Evolutionary conservation across 2,113 vertebrate species (phyloP).

Genomic region (Danionella cerebrum): DNA sequence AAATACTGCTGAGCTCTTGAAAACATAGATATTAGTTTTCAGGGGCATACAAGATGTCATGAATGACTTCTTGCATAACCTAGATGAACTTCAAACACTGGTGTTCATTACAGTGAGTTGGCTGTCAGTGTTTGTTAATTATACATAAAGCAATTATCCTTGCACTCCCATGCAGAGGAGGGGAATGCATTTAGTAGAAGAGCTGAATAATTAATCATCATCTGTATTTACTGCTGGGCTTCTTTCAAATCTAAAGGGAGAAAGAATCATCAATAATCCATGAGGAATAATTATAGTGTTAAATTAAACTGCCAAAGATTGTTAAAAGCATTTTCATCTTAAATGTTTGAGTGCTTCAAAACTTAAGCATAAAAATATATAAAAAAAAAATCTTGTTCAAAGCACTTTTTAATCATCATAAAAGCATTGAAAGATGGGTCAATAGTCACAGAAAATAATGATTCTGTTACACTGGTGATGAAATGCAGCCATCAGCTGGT

Average conservation of each 20-base stretch:
- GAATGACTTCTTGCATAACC: background rate
- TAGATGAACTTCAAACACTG: background rate
- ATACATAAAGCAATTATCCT: background rate
- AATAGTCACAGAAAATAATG: background rate
- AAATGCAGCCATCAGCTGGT: conserved; percentile 2
- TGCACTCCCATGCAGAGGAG: background rate
- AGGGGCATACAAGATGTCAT: background rate
- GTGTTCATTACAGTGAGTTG: background rate
- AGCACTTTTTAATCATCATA: background rate
- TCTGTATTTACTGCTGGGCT: conserved; percentile 1
- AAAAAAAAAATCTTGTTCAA: background rate
- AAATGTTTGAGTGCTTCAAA: background rate
- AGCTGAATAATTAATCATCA: conserved; percentile 26
- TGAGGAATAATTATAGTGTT: background rate
- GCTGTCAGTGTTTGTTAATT: background rate
- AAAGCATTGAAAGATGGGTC: background rate
- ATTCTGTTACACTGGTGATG: conserved; percentile 21
- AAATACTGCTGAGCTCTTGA: background rate
- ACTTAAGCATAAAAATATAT: background rate
- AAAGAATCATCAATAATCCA: background rate
- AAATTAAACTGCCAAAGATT: background rate
- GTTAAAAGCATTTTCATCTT: background rate
- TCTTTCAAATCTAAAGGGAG: background rate
- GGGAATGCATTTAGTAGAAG: background rate
- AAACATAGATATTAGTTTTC: background rate